Percentiles rank a stretch among this genome's conserved stretches.
These are phyloP conservation scores for Rhynchopsitta pachyrhyncha DNA, from an alignment of 2,113 vertebrate genomes.

Conservation along the genomic window DNA sequence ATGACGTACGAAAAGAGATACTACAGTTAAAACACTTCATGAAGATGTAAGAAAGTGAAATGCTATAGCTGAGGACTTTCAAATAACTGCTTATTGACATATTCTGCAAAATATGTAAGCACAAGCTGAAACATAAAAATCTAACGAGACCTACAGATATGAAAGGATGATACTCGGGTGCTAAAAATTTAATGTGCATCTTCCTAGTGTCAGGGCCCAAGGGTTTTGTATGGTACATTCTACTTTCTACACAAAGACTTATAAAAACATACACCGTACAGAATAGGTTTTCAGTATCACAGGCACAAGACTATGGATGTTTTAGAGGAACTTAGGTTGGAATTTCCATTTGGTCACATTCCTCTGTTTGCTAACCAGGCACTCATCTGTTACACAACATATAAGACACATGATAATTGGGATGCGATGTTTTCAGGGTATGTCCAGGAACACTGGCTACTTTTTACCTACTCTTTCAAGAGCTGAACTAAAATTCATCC, in stretches of 20 bases:
- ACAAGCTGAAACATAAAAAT: neutral
- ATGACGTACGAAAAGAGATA: slow-evolving; percentile 16
- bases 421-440: neutral
- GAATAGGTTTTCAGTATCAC: neutral
- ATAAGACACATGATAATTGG: neutral
- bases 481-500: neutral
- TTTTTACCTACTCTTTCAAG: neutral
- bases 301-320: neutral
- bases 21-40: slow-evolving; percentile 33
- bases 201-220: neutral
- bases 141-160: neutral
- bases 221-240: neutral
- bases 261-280: neutral
- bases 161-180: neutral
- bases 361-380: neutral
- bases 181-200: neutral
- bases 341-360: neutral
- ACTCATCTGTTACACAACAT: neutral
- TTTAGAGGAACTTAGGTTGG: neutral
- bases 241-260: neutral
- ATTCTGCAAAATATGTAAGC: neutral
- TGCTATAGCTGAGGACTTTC: neutral
- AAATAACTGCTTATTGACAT: neutral
- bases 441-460: neutral
- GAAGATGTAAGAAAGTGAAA: slow-evolving; percentile 32